These are phyloP conservation scores for Nemotelus nigrinus DNA, from an alignment of 2,888 invertebrate species.

Conservation along the genomic window DNA sequence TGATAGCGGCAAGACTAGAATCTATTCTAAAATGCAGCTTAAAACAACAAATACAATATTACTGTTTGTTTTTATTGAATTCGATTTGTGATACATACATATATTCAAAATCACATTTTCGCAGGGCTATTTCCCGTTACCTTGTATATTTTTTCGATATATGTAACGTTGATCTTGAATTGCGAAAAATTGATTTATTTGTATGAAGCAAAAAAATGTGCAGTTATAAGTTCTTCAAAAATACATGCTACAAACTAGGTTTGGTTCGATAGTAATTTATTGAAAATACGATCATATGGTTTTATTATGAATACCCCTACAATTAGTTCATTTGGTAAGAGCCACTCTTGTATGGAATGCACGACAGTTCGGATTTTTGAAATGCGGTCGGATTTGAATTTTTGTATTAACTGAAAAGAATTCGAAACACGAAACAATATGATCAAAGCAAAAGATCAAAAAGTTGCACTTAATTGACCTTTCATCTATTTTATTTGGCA, in stretches of 20 bases:
- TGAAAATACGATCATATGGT: too few relatives aligned
- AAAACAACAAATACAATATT: slow-evolving; percentile 19
- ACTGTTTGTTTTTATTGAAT: neutral
- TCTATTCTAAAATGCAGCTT: slow-evolving; percentile 55
- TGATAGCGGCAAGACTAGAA: slow-evolving; percentile 54
- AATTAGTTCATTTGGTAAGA: too few relatives aligned
- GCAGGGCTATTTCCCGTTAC: too few relatives aligned
- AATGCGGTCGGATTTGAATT: too few relatives aligned
- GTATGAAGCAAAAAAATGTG: too few relatives aligned
- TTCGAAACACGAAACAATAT: neutral
- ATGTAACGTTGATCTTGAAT: too few relatives aligned
- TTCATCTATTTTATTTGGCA: slow-evolving; percentile 32
- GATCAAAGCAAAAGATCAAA: slow-evolving; percentile 52
- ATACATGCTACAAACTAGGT: neutral
- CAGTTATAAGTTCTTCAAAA: too few relatives aligned
- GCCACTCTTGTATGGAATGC: too few relatives aligned
- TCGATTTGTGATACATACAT: neutral
- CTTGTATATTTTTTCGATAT: too few relatives aligned
- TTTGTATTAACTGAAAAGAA: slow-evolving; percentile 2
- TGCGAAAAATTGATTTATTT: too few relatives aligned
- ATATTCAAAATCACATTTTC: neutral
- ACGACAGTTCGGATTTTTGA: too few relatives aligned
- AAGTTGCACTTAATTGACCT: slow-evolving; percentile 54
- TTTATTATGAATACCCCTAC: too few relatives aligned
- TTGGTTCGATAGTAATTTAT: slow-evolving; percentile 1